These are phyloP conservation scores for Herpailurus yagouaroundi DNA, from an alignment of 2,113 vertebrate species.

Conservation along the genomic window DNA sequence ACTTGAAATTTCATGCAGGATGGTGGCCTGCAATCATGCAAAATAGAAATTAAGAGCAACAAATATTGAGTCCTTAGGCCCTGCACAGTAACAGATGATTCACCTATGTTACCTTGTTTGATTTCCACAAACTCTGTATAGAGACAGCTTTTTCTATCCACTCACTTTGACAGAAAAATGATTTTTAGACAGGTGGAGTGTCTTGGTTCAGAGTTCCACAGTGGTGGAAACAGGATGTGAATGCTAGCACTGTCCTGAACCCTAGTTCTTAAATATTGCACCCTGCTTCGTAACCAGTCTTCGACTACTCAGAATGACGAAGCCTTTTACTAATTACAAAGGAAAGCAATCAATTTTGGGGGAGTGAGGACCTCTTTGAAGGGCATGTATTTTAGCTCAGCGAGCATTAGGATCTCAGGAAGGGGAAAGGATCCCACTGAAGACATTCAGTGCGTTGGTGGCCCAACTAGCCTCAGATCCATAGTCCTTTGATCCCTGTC, in stretches of 20 bases:
- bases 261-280: background rate
- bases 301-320: background rate
- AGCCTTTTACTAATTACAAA: background rate
- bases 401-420: background rate
- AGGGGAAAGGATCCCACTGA: background rate
- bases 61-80: background rate
- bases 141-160: background rate
- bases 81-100: background rate
- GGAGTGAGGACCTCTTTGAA: background rate
- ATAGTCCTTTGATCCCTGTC: background rate
- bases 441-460: background rate
- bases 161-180: background rate
- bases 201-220: background rate
- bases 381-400: background rate
- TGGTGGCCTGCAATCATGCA: background rate
- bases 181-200: background rate
- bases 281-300: background rate
- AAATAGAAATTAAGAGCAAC: background rate
- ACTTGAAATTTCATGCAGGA: background rate
- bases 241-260: background rate
- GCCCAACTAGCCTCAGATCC: too few species aligned
- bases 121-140: background rate
- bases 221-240: background rate
- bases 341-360: background rate
- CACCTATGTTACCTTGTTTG: background rate